Percentiles rank a stretch among this genome's conserved stretches.
phyloP scores from a whole-genome alignment of 2,888 invertebrate species.

The Cataglyphis cursor region DNA sequence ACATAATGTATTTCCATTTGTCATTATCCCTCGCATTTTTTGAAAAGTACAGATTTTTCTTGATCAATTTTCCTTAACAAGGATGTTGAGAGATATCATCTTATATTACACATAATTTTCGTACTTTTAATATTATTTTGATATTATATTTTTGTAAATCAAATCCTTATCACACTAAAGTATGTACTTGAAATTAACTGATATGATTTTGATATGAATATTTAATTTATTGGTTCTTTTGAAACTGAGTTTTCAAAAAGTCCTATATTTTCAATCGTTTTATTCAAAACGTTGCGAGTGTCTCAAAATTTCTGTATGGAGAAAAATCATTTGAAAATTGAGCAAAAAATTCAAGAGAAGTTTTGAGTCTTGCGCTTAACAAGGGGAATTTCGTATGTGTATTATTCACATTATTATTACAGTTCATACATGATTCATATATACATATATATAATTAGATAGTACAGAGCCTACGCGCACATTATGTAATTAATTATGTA shows the following conservation, averaged over 20 bases:
- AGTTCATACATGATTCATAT: not conserved
- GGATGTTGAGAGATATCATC: not conserved
- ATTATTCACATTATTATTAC: conserved; percentile 16
- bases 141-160: not conserved
- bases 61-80: not conserved
- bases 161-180: not conserved
- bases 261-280: not conserved
- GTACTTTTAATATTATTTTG: not conserved
- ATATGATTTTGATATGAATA: not conserved
- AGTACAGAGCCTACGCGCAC: not conserved
- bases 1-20: not conserved
- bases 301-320: not conserved
- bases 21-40: not conserved
- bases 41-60: not conserved
- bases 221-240: not conserved
- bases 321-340: not conserved
- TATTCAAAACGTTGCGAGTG: not conserved
- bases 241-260: not conserved
- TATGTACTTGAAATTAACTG: not conserved
- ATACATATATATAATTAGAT: not conserved
- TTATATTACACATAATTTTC: not conserved
- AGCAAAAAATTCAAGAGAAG: not conserved
- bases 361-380: not conserved
- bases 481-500: not conserved
- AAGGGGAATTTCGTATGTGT: not conserved